Evolutionary conservation across 2,888 invertebrate genomes (phyloP).

Genomic region (Endotricha flammealis): DNA sequence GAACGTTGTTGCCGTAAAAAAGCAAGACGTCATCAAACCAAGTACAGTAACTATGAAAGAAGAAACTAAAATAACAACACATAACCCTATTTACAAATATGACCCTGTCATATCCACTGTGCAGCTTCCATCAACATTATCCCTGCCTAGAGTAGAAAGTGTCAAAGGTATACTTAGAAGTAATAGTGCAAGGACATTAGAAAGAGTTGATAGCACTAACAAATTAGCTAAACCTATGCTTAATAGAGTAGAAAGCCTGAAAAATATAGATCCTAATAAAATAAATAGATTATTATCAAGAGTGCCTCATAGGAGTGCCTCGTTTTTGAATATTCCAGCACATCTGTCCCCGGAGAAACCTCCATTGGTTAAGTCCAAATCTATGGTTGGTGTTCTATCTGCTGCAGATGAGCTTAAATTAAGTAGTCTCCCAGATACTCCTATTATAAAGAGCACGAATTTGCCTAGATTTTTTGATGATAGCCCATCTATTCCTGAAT

Average conservation of each 20-base stretch:
- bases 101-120: constrained; percentile 51
- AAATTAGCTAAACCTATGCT: constrained; percentile 44
- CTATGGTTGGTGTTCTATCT: constrained; percentile 57
- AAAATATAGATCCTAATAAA: constrained; percentile 59
- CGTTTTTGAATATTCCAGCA: constrained; percentile 67
- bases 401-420: constrained; percentile 50
- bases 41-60: constrained; percentile 67
- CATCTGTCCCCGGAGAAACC: constrained; percentile 62
- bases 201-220: constrained; percentile 50
- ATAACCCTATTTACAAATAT: constrained; percentile 56
- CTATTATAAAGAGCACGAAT: constrained; percentile 67
- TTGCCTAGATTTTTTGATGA: constrained; percentile 69
- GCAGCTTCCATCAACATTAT: constrained; percentile 48
- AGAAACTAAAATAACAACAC: constrained; percentile 65
- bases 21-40: constrained; percentile 65
- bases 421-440: constrained; percentile 66
- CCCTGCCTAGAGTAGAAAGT: constrained; percentile 61
- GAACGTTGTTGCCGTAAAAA: constrained; percentile 54
- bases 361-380: constrained; percentile 60
- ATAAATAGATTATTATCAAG: constrained; percentile 61
- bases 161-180: constrained; percentile 67
- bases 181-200: constrained; percentile 55
- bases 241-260: constrained; percentile 65
- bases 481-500: constrained; percentile 54
- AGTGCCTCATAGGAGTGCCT: constrained; percentile 69